A percentile compares a stretch with the other conserved stretches of the same genome.
Conservation (phyloP, 2,888 invertebrate species). For the Eucriotettix oculatus region DNA sequence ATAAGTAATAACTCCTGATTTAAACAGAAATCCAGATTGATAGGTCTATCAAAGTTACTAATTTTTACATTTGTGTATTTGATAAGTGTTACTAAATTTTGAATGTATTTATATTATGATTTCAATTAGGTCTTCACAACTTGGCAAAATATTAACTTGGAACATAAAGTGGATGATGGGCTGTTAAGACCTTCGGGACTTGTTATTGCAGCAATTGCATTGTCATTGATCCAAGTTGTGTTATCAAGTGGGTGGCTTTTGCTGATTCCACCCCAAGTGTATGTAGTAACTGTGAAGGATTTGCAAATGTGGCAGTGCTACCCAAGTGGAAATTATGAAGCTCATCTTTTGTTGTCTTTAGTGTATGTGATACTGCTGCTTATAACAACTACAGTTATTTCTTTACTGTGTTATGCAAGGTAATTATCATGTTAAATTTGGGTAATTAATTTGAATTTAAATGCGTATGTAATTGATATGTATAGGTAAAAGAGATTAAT, state of each 20-base stretch:
- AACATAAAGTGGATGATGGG: too few species aligned
- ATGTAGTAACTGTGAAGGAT: slow-evolving; percentile 1
- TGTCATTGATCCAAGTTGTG: slow-evolving; percentile 25
- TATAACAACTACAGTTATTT: slow-evolving; percentile 7
- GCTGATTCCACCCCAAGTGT: slow-evolving; percentile 20
- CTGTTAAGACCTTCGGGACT: slow-evolving; percentile 20
- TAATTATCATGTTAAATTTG: background rate
- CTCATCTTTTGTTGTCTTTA: slow-evolving; percentile 12
- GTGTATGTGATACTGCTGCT: slow-evolving; percentile 10
- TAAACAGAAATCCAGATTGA: too few species aligned
- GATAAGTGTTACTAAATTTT: too few species aligned
- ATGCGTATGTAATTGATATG: too few species aligned
- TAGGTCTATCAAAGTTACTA: too few species aligned
- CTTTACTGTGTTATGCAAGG: slow-evolving; percentile 8
- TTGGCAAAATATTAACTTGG: slow-evolving; percentile 1
- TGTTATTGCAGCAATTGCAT: slow-evolving; percentile 20
- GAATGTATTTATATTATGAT: background rate
- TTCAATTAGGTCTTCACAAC: slow-evolving; percentile 4
- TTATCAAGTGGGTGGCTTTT: slow-evolving; percentile 27
- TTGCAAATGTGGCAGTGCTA: slow-evolving; percentile 8
- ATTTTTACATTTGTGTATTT: too few species aligned
- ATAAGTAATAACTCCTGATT: too few species aligned
- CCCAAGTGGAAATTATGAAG: slow-evolving; percentile 8
- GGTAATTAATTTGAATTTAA: too few species aligned
- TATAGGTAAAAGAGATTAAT: too few species aligned